These are phyloP conservation scores for Pygoscelis adeliae DNA, from an alignment of 2,113 vertebrate genomes.

Conservation along the genomic window DNA sequence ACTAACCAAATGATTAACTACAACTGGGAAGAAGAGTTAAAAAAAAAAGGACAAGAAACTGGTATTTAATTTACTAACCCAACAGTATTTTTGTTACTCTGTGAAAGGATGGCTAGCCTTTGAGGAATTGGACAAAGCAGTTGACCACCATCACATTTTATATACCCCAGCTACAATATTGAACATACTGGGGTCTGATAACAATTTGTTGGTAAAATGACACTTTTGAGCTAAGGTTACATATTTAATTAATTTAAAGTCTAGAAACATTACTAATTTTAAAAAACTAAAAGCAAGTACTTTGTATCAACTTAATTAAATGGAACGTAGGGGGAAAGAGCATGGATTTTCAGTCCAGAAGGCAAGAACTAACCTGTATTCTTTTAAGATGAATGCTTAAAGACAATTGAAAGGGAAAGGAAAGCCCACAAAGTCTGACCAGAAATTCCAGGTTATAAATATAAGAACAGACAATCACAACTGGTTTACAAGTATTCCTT, in stretches of 20 bases:
- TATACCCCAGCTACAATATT: accelerated
- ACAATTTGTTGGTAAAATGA: not conserved
- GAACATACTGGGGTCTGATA: not conserved
- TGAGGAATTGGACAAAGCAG: not conserved
- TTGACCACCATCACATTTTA: not conserved
- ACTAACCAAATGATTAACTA: not conserved
- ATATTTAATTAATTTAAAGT: not conserved
- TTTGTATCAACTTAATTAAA: not conserved
- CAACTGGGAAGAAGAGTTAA: not conserved
- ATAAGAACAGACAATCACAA: not conserved
- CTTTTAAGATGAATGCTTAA: not conserved
- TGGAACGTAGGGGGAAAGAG: accelerated
- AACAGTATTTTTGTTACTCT: not conserved
- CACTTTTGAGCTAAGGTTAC: not conserved
- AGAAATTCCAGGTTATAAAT: not conserved
- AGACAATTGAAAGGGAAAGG: not conserved
- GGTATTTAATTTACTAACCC: not conserved
- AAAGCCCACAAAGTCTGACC: not conserved
- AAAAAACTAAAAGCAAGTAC: not conserved
- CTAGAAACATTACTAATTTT: not conserved
- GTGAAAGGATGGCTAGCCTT: not conserved
- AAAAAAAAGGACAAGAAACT: not conserved
- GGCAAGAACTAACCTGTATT: not conserved
- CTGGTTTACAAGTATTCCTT: not conserved
- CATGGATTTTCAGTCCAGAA: not conserved